Evolutionary conservation across 2,888 invertebrate species (phyloP).

Genomic region (Heliconius ethilla): DNA sequence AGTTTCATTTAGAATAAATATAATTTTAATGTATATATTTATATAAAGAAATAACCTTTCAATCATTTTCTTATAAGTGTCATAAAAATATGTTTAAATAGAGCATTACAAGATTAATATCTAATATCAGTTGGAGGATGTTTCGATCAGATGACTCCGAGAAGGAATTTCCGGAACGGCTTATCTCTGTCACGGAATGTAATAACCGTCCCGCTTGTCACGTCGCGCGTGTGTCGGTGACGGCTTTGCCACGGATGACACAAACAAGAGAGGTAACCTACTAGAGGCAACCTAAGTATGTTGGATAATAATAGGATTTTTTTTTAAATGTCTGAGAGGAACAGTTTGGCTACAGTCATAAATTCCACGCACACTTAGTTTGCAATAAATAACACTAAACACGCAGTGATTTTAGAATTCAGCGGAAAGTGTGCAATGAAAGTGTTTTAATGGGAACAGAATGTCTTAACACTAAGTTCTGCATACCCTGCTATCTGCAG

Average conservation of each 20-base stretch:
- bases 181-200: conserved; percentile 25
- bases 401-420: no score
- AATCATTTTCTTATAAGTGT: neutral
- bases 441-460: no score
- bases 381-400: neutral
- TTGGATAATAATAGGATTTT: no score
- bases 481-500: no score
- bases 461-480: no score
- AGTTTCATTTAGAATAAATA: no score
- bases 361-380: neutral
- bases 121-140: neutral
- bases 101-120: neutral
- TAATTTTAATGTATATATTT: no score
- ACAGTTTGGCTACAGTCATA: neutral
- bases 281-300: no score
- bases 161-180: conserved; percentile 14
- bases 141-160: conserved; percentile 7
- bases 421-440: no score
- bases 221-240: neutral
- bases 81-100: neutral
- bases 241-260: no score
- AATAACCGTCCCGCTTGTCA: conserved; percentile 11
- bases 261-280: no score
- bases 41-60: no score
- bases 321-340: neutral